Base-by-base conservation (phyloP, 92 coral and sea anemone species). In the Epizoanthus fatuus region DNA sequence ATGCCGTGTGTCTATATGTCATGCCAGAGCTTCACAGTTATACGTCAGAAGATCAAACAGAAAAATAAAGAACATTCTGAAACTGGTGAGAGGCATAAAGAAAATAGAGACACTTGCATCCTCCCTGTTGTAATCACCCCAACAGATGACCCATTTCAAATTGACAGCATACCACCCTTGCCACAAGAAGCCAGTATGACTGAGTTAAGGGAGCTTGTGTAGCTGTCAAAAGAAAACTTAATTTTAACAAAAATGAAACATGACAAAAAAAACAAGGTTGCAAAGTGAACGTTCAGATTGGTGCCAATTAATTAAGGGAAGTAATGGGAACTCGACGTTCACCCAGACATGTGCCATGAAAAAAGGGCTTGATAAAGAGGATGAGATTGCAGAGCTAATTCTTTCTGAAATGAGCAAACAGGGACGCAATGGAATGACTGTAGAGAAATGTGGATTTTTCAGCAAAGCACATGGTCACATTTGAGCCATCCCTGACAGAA, bases 331-430 rank as follows among this genome's bases (percentile, higher is more conserved):
- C 40, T 63, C 58, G 7, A 70, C 54, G 42, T 16, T 65, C 60
- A 54, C 79, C 68, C 81, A 87, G 79, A 65, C 90, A 45, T 69
- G 53, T 86, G 80, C 86, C n/a, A 56, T 86, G 80, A 78, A 40
- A 35, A 80, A 79, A 44, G 90, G 80, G 25, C 85, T 79, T 13
- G 72, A 68, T 38, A 79, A 79, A 64, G 81, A n/a, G n/a, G n/a
- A n/a, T n/a, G n/a, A n/a, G n/a, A n/a, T n/a, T n/a, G n/a, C n/a
- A n/a, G n/a, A 80, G 59, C 3, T 14, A n/a, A 67, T 42, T 64
- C 9, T 87, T 22, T 69, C 38, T 25, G 72, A 72, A 60, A 80
- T 82, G 66, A 51, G 64, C 45, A 52, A 14, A 49, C 66, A 69
- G 54, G 57, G 87, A n/a, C 16, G 53, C 29, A 68, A 2, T 76